Evolutionary conservation across 2,797 vertebrate genomes (phyloP), one percentile per base, ranked within the genome.

Genomic region (Rhinophrynus dorsalis): DNA sequence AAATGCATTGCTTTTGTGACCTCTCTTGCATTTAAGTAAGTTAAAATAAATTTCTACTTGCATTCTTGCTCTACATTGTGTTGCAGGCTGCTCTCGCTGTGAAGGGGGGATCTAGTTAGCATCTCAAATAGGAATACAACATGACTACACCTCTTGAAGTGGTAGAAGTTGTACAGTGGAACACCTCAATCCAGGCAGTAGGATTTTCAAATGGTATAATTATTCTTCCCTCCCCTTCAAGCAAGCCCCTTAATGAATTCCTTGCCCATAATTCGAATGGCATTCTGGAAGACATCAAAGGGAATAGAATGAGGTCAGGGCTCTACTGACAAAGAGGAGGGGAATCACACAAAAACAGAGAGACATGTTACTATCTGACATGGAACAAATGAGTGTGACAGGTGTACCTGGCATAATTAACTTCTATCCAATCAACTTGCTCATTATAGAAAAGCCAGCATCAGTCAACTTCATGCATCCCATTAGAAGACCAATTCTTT

Each of bases 221-320:
- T 64, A 57, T 42, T 72, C 35, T 50, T 32, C 27, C 45, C 52
- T 65, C 42, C 8, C 32, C 27, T 44, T 64, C 17, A 6, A 7
- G 55, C 35, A 63, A 63, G 17, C 12, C 30, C 24, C 3, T 21
- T 59, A 65, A 72, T 58, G 35, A 50, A 50, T 65, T 65, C 65
- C 33, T 72, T 51, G 52, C 52, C 42, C 45, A 72, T 40, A 58
- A 72, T 64, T 57, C 26, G 15, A 66, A 66, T 26, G 33, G 45
- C 15, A 52, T 66, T 66, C 54, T 73, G 62, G 21, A 73, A 66
- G 51, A 58, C 62, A 59, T 66, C 47, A 59, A 66, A 73, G 61
- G 21, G 60, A 66, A 58, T 52, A 15, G 42, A 73, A 73, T 59
- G 54, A 66, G 69, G 69, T 73, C 61, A 59, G 15, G 33, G 18